Base-by-base conservation (phyloP, 2,797 vertebrate species). In the Percopsis omiscomaycus region DNA sequence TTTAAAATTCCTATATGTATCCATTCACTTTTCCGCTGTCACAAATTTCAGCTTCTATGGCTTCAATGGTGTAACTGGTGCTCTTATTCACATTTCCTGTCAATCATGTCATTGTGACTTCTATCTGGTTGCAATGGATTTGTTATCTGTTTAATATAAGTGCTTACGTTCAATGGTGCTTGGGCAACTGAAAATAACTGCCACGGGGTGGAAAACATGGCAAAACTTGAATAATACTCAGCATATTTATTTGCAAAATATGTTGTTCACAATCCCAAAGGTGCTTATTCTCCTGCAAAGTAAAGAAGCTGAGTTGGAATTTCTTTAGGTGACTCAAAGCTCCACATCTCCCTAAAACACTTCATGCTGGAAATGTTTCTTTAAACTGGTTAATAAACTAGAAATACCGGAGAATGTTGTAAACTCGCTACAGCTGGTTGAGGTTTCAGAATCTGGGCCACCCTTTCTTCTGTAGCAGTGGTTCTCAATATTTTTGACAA, bases 261-360 rank as follows among this genome's bases (percentile, higher is more conserved):
- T 76, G 72, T 75, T 85, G 78, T 74, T 82, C 65, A 85, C 86
- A 78, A 75, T 84, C 68, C 79, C 67, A 57, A 44, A 32, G 15
- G 62, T 79, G 79, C 62, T 64, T 74, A 75, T 75, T 75, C 59
- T 50, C 61, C 55, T 32, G 68, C 73, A 81, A 71, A 22, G 22
- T 1, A 22, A 22, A 83, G 52, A 65, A 45, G 84, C 81, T 79
- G 82, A 81, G 71, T 75, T 68, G 48, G 70, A 68, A 32, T 72
- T 82, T 74, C 74, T 22, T 49, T 42, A 11, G 42, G 45, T 29
- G n/a, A 29, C 22, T 14, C 16, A 44, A 0, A 53, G 44, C 57
- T 64, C 29, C 46, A 73, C 49, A 69, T 65, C 71, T 47, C 69
- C 48, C 64, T 68, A 51, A 71, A 79, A 69, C 63, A 72, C 57